Base-by-base conservation (phyloP, 1,140 invertebrate genomes). In the Metaphire vulgaris region DNA sequence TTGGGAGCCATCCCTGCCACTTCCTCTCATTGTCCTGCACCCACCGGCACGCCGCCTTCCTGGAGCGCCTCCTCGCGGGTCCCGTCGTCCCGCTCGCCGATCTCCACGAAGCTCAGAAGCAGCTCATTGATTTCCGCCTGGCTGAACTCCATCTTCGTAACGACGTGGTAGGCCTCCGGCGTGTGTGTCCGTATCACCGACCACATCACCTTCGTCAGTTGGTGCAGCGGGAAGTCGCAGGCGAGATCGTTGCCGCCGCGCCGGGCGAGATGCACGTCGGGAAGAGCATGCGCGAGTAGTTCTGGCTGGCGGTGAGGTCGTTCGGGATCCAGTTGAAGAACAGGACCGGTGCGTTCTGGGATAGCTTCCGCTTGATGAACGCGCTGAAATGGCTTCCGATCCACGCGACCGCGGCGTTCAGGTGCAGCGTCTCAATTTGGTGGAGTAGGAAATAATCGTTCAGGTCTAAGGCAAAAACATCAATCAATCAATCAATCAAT, bases 301-400 rank as follows among this genome's bases (percentile, higher is more conserved):
- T 34, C n/a, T 81, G 80, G n/a, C 79, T 75, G 0, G 82, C 79
- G 0, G 86, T 86, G 1, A 92, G 29, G 41, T 74, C 31, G 72
- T 89, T 91, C 0, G 92, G 92, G 1, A 88, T 88, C 89, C 90
- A 92, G 79, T 89, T 88, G 67, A 92, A 87, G 68, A 92, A 89
- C 1, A 92, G 81, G 64, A 91, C 81, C 28, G 89, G 89, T 34
- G 86, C 85, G 32, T 56, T n/a, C 32, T n/a, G 41, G 12, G 28
- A 16, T 2, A 79, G 77, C 66, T 80, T 81, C 33, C 87, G 81
- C 0, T 88, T 84, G 0, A 89, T 83, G 6, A 82, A 85, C 1
- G 68, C 26, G 15, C 75, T 31, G 1, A 85, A 81, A 56, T 81
- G 74, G 15, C 78, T 68, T 34, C 82, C 83, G 12, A 85, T 79